These are phyloP conservation scores for Sarcophaga bullata DNA, from an alignment of 1,140 invertebrate species.

Conservation along the genomic window DNA sequence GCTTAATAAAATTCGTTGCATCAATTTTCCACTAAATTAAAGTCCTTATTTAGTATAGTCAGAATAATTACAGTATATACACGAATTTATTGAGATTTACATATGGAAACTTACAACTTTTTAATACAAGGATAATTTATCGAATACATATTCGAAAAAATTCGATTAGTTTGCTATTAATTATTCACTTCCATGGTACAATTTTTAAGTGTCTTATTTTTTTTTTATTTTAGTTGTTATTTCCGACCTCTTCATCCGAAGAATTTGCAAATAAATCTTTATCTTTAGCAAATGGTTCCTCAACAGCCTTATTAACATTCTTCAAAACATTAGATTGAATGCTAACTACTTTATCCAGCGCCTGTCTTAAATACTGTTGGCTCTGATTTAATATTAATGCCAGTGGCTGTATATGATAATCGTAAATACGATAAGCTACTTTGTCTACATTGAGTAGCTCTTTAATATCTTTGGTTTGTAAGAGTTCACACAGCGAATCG, in stretches of 20 bases:
- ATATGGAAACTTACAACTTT: too few relatives aligned
- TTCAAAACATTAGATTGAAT: constrained; percentile 36
- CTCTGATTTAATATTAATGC: constrained; percentile 33
- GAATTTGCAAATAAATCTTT: not conserved
- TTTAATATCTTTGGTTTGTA: constrained; percentile 35
- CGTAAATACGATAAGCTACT: constrained; percentile 20
- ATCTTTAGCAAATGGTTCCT: not conserved
- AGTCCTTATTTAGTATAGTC: too few relatives aligned
- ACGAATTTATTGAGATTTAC: too few relatives aligned
- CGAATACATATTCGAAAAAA: too few relatives aligned
- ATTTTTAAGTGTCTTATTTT: too few relatives aligned
- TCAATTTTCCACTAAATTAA: too few relatives aligned
- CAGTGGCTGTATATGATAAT: constrained; percentile 36
- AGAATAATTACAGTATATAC: too few relatives aligned
- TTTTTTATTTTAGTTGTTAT: too few relatives aligned
- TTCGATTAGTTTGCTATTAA: too few relatives aligned
- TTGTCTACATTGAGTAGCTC: constrained; percentile 42
- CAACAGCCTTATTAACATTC: constrained; percentile 24
- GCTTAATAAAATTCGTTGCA: too few relatives aligned
- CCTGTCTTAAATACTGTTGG: constrained; percentile 32
- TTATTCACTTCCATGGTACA: too few relatives aligned
- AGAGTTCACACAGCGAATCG: constrained; percentile 37
- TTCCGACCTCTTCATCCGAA: not conserved
- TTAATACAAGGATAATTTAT: too few relatives aligned
- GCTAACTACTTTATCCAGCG: constrained; percentile 37